Evolutionary conservation across 2,797 vertebrate species (phyloP).

Genomic region (Schizopygopsis pylzovi): DNA sequence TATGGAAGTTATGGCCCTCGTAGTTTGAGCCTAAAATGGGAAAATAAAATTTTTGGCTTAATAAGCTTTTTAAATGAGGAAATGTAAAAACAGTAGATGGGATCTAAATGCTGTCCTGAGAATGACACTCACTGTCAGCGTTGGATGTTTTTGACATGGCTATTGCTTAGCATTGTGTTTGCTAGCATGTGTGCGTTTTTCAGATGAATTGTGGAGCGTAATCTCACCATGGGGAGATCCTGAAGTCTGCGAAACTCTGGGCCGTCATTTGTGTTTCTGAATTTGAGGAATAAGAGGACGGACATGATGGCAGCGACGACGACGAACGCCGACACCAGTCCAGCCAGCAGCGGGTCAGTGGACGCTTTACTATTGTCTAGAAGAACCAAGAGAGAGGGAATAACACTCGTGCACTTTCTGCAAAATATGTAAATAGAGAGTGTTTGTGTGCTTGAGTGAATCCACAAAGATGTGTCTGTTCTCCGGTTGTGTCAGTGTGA

Average conservation of each 20-base stretch:
- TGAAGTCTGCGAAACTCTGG: slow-evolving; percentile 88
- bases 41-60: not conserved
- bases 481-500: slow-evolving; percentile 56
- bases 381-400: not conserved
- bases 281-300: slow-evolving; percentile 85
- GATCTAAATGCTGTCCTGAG: not conserved
- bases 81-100: not conserved
- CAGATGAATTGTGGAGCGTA: not conserved
- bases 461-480: slow-evolving; percentile 66
- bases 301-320: slow-evolving; percentile 82
- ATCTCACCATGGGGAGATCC: slow-evolving; percentile 88
- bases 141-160: not conserved
- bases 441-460: slow-evolving; percentile 40
- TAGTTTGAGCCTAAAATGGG: not conserved
- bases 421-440: slow-evolving; percentile 21
- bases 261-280: slow-evolving; percentile 79
- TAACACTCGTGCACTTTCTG: not conserved
- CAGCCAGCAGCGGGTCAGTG: slow-evolving; percentile 83
- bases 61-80: not conserved
- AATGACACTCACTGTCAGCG: not conserved
- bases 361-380: slow-evolving; percentile 45
- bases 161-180: not conserved
- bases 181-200: not conserved
- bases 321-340: slow-evolving; percentile 85
- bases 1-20: not conserved